Evolutionary conservation across 2,888 invertebrate genomes (phyloP).

Genomic region (Dynastes maya): DNA sequence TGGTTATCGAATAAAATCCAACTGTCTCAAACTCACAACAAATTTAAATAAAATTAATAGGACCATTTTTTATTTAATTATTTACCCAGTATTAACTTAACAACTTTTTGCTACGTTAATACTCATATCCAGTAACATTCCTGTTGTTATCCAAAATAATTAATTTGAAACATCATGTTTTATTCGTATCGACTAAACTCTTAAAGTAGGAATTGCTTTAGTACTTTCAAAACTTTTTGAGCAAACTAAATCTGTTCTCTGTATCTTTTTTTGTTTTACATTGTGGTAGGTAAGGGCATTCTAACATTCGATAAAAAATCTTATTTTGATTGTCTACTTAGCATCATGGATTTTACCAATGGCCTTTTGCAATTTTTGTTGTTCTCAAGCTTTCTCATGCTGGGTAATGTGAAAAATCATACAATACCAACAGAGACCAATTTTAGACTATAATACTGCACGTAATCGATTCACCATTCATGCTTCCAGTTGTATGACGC

Average conservation of each 20-base stretch:
- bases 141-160: conserved; percentile 40
- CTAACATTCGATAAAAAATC: conserved; percentile 35
- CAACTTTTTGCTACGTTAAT: conserved; percentile 43
- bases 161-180: conserved; percentile 38
- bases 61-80: conserved; percentile 24
- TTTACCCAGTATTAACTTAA: conserved; percentile 44
- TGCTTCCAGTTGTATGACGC: conserved; percentile 41
- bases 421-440: conserved; percentile 40
- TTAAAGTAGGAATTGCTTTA: conserved; percentile 20
- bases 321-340: conserved; percentile 19
- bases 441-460: conserved; percentile 28
- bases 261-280: conserved; percentile 16
- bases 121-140: conserved; percentile 38
- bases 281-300: conserved; percentile 33
- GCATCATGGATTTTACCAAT: conserved; percentile 28
- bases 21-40: conserved; percentile 37
- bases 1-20: conserved; percentile 31
- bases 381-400: conserved; percentile 30
- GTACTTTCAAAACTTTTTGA: conserved; percentile 31
- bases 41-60: conserved; percentile 34
- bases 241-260: conserved; percentile 32
- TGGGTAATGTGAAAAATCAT: conserved; percentile 38
- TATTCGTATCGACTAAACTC: conserved; percentile 39
- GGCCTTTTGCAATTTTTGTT: conserved; percentile 29
- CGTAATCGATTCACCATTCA: conserved; percentile 37